A percentile compares a stretch with the other conserved stretches of the same genome.
phyloP scores from a whole-genome alignment of 2,797 vertebrate genomes.

The Sciaenops ocellatus region DNA sequence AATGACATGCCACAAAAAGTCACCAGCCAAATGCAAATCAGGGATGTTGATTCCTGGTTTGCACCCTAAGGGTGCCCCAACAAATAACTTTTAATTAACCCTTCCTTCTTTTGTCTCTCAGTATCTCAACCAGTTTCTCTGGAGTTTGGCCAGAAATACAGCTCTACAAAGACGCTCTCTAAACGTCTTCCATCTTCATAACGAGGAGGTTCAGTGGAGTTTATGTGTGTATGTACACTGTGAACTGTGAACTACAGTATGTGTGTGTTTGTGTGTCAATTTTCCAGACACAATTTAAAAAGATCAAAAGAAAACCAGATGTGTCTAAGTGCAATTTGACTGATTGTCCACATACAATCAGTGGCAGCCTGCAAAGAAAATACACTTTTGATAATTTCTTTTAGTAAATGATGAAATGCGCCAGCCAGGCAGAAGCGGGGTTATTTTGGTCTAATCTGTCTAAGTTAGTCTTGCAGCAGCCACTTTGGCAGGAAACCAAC shows the following conservation, averaged over 20 bases:
- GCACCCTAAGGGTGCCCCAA: background rate
- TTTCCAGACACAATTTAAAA: background rate
- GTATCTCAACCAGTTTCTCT: background rate
- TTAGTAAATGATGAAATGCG: background rate
- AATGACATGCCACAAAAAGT: background rate
- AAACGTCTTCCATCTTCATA: background rate
- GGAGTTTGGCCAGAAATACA: background rate
- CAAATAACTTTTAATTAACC: background rate
- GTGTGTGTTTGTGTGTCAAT: background rate
- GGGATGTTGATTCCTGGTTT: background rate
- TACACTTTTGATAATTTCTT: background rate
- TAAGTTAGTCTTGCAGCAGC: background rate
- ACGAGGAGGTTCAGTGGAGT: background rate
- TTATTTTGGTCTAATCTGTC: background rate
- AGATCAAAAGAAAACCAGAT: background rate
- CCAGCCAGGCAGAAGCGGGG: background rate
- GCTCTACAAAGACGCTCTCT: background rate
- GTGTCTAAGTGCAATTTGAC: background rate
- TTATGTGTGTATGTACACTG: background rate
- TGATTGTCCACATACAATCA: background rate
- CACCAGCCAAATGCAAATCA: background rate
- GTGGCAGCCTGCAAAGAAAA: background rate
- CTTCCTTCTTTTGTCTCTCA: background rate
- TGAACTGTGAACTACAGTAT: background rate
- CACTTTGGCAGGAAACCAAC: slow-evolving; percentile 15